Percentiles rank a stretch among this genome's conserved stretches.
phyloP scores from a whole-genome alignment of 1,140 invertebrate species.

The Coenobita brevimanus region DNA sequence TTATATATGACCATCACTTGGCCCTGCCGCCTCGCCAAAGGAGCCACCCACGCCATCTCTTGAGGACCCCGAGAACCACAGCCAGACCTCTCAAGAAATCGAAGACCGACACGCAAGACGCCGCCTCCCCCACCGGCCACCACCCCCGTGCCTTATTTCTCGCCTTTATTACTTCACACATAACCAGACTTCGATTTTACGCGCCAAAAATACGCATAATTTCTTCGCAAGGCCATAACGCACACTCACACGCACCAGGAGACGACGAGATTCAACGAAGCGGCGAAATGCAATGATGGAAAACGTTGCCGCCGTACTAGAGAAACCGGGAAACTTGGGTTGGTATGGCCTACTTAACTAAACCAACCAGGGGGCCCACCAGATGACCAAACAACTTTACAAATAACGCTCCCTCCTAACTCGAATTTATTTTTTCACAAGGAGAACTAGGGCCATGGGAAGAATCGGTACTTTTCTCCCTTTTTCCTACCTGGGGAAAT shows the following conservation, averaged over 20 bases:
- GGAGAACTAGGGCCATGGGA: no score
- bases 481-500: no score
- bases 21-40: conserved; percentile 28
- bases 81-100: conserved; percentile 50
- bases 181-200: no score
- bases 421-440: no score
- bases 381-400: no score
- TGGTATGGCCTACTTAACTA: neutral
- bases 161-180: no score
- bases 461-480: no score
- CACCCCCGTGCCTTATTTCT: no score
- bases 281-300: conserved; percentile 25
- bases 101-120: conserved; percentile 23
- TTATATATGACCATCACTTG: conserved; percentile 67
- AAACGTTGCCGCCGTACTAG: conserved; percentile 13
- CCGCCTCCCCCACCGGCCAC: neutral
- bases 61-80: conserved; percentile 51
- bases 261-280: conserved; percentile 36
- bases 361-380: no score
- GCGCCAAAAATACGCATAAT: no score
- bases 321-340: conserved; percentile 32
- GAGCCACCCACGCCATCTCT: conserved; percentile 59
- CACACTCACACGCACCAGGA: neutral
- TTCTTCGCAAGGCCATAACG: neutral
- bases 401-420: no score